phyloP scores from a whole-genome alignment of 2,113 vertebrate genomes.

The Brachyistius frenatus region DNA sequence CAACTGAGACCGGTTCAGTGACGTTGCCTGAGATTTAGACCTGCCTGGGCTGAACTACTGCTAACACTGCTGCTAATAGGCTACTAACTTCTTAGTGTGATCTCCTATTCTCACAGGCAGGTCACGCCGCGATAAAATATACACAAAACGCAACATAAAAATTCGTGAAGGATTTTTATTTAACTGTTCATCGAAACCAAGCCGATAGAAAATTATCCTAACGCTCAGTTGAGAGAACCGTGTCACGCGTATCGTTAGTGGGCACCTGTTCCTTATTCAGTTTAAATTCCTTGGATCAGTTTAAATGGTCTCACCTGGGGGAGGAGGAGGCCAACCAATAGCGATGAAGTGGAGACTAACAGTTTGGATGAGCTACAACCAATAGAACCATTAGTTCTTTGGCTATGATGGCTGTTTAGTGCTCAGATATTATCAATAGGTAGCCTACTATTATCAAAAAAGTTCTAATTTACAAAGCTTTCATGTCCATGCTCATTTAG shows the following conservation, averaged over 20 bases:
- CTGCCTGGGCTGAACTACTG: not conserved
- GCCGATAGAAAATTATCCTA: accelerated
- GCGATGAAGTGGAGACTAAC: too few relatives aligned
- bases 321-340: not conserved
- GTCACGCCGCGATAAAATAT: not conserved
- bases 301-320: slow-evolving; percentile 59
- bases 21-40: not conserved
- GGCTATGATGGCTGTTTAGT: too few relatives aligned
- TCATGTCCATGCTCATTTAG: too few relatives aligned
- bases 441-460: too few relatives aligned
- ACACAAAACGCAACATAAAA: slow-evolving; percentile 1
- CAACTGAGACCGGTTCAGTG: slow-evolving; percentile 14
- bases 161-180: too few relatives aligned
- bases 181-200: not conserved
- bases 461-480: too few relatives aligned
- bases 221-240: too few relatives aligned
- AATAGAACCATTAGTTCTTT: too few relatives aligned
- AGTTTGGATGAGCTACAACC: too few relatives aligned
- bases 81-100: too few relatives aligned
- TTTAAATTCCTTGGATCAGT: slow-evolving; percentile 2
- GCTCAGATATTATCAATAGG: too few relatives aligned
- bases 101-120: not conserved
- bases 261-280: slow-evolving; percentile 41
- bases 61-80: not conserved
- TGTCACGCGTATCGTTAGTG: accelerated